These are phyloP conservation scores for Exaiptasia diaphana DNA, from an alignment of 64 coral and sea anemone species.

Conservation along the genomic window DNA sequence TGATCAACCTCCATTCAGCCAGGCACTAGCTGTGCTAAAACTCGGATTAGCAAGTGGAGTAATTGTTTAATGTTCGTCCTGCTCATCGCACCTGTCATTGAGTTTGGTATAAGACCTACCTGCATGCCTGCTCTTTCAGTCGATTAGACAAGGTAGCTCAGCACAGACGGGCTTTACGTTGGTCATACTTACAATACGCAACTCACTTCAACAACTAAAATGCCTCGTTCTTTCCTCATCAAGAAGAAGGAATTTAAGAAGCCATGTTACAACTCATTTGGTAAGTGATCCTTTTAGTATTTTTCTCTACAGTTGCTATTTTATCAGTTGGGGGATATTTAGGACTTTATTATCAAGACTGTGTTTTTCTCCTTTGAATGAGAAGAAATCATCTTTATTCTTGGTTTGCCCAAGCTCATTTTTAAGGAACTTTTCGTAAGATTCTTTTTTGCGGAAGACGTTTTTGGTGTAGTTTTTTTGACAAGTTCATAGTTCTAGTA, in stretches of 20 bases:
- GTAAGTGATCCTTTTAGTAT: constrained; percentile 44
- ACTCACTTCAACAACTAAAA: constrained; percentile 30
- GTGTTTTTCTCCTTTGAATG: too few relatives aligned
- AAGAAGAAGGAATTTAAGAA: constrained; percentile 96
- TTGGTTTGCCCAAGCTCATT: too few relatives aligned
- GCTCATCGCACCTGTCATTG: constrained; percentile 32
- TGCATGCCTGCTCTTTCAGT: constrained; percentile 22
- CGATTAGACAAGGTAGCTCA: constrained; percentile 3
- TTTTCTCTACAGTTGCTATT: neutral
- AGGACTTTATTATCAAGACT: too few relatives aligned
- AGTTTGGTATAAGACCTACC: neutral
- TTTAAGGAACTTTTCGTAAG: too few relatives aligned
- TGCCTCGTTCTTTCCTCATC: constrained; percentile 90
- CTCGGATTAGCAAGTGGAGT: constrained; percentile 1
- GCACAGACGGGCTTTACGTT: neutral
- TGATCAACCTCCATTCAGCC: constrained; percentile 5
- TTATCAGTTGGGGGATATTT: too few relatives aligned
- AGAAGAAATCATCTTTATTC: too few relatives aligned
- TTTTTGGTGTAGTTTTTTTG: too few relatives aligned
- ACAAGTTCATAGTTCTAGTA: too few relatives aligned
- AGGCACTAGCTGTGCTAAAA: neutral
- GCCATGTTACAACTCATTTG: constrained; percentile 61
- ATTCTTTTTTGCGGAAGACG: too few relatives aligned
- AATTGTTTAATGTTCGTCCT: neutral
- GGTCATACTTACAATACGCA: neutral